Percentiles rank a stretch among this genome's conserved stretches.
Conservation (phyloP, 2,888 invertebrate species). For the Heterodera filipjevi region DNA sequence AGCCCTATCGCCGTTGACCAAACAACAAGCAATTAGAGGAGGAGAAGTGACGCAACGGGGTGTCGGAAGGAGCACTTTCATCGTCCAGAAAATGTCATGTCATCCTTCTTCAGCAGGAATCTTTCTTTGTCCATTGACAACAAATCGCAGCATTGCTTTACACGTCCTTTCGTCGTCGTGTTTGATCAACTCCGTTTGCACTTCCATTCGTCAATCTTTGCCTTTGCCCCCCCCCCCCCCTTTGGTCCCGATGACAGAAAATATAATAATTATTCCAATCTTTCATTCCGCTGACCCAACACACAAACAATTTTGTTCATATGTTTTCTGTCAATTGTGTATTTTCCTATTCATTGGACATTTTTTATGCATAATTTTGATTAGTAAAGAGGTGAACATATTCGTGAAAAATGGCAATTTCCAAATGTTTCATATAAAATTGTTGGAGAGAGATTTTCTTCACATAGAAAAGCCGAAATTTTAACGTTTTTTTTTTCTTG, state of each 20-base stretch:
- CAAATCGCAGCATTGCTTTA: too few species aligned
- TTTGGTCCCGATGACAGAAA: not conserved
- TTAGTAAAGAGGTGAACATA: constrained; percentile 4
- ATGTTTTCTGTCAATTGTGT: not conserved
- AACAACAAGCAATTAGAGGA: too few species aligned
- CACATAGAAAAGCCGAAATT: not conserved
- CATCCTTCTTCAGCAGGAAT: too few species aligned
- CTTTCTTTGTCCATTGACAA: too few species aligned
- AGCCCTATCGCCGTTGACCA: too few species aligned
- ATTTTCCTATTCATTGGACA: not conserved
- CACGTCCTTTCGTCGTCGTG: too few species aligned
- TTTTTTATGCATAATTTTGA: not conserved
- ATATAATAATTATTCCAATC: not conserved
- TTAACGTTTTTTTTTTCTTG: not conserved
- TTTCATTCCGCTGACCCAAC: constrained; percentile 6
- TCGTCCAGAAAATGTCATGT: too few species aligned
- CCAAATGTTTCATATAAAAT: not conserved
- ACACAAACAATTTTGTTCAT: not conserved
- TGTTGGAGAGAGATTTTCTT: not conserved
- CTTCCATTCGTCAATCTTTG: too few species aligned
- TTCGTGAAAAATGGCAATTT: not conserved
- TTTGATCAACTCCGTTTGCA: too few species aligned
- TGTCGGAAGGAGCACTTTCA: too few species aligned
- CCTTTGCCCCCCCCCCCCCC: not conserved
- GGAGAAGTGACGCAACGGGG: too few species aligned